Evolutionary conservation across 2,797 vertebrate genomes (phyloP).

Genomic region (Heterohyrax brucei): DNA sequence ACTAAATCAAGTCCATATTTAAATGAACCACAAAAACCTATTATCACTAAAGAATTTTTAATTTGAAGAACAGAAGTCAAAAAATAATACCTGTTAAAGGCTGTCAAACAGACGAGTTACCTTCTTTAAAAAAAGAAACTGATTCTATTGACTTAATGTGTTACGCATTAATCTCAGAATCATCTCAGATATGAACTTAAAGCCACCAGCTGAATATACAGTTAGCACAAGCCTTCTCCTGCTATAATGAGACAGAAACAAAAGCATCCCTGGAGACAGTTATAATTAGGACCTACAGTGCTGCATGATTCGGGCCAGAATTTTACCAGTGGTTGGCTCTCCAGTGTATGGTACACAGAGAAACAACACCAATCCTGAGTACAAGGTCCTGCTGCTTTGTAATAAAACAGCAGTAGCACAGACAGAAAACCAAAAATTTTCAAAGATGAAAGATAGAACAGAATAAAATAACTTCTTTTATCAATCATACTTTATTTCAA

Average conservation of each 20-base stretch:
- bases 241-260: not conserved
- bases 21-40: slow-evolving; percentile 13
- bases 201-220: not conserved
- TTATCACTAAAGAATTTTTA: not conserved
- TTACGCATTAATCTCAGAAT: too few species aligned
- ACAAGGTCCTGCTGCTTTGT: not conserved
- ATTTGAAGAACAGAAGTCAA: not conserved
- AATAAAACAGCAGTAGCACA: not conserved
- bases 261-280: not conserved
- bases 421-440: not conserved
- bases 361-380: not conserved
- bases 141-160: not conserved
- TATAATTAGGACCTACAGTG: slow-evolving; percentile 24
- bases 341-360: not conserved
- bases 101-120: not conserved
- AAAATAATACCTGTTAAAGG: not conserved
- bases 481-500: not conserved
- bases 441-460: not conserved
- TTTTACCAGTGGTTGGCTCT: not conserved
- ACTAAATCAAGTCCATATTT: not conserved
- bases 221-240: not conserved
- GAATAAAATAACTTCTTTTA: not conserved
- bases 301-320: not conserved
- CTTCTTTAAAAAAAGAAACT: not conserved
- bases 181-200: slow-evolving; percentile 7